phyloP scores from a whole-genome alignment of 2,888 invertebrate genomes.

The Athalia circularis region DNA sequence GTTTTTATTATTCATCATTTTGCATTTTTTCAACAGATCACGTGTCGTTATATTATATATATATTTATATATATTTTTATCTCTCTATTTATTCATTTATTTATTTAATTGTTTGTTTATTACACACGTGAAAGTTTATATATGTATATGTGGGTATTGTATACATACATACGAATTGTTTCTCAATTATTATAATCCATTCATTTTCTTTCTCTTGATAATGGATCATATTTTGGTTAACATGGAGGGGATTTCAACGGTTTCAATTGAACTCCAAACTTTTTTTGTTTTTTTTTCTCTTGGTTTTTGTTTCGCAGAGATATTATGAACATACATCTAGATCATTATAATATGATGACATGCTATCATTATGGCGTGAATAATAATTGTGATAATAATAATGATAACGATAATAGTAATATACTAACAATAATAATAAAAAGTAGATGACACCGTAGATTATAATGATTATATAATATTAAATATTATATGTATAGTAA shows the following conservation, averaged over 20 bases:
- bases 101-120: neutral
- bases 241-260: too few relatives aligned
- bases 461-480: constrained; percentile 63
- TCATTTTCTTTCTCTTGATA: too few relatives aligned
- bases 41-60: neutral
- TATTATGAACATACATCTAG: neutral
- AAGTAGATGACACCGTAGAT: constrained; percentile 46
- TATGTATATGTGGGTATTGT: too few relatives aligned
- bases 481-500: constrained; percentile 67
- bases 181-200: too few relatives aligned
- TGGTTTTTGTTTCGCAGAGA: too few relatives aligned
- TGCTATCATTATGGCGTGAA: neutral
- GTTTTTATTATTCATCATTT: too few relatives aligned
- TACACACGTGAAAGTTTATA: too few relatives aligned
- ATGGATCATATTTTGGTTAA: too few relatives aligned
- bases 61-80: neutral
- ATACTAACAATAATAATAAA: constrained; percentile 47
- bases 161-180: too few relatives aligned
- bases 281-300: too few relatives aligned
- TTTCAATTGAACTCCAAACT: too few relatives aligned
- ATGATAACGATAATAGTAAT: constrained; percentile 30
- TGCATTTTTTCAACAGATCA: too few relatives aligned
- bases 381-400: neutral
- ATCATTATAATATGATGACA: neutral
- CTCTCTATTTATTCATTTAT: neutral